Conservation (phyloP, 2,113 vertebrate genomes). For the Anolis carolinensis region DNA sequence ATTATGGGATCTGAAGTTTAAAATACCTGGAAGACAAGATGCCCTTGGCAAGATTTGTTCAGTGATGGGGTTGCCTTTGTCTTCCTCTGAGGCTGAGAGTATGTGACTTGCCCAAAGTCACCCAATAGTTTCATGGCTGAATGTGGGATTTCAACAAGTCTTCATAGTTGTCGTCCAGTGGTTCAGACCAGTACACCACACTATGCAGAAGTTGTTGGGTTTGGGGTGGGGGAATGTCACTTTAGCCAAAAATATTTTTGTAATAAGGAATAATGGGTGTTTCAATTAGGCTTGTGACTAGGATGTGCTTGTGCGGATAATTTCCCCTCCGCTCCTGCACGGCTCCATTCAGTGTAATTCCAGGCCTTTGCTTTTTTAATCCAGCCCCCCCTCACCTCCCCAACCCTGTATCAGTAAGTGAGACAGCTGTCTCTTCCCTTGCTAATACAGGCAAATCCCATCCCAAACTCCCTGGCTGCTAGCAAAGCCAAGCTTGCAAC, state of each 20-base stretch:
- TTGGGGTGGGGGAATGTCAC: no score
- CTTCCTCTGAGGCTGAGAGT: no score
- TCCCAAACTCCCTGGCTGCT: neutral
- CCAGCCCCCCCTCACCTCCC: neutral
- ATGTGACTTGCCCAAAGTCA: no score
- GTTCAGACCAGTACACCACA: neutral
- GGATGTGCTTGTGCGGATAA: neutral
- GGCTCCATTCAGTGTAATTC: conserved; percentile 12
- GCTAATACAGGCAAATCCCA: conserved; percentile 31
- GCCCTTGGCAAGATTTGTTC: no score
- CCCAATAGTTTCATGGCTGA: no score
- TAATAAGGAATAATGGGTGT: conserved; percentile 4
- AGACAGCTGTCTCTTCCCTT: conserved; percentile 21
- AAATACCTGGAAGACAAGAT: no score
- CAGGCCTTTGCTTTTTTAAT: conserved; percentile 8
- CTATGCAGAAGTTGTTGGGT: no score
- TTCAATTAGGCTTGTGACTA: conserved; percentile 21
- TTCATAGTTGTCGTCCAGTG: no score
- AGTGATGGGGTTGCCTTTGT: no score
- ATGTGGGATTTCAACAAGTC: no score
- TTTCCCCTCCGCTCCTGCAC: neutral
- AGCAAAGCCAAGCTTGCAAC: neutral
- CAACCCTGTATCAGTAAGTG: conserved; percentile 1
- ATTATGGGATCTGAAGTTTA: no score
- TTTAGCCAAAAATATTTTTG: neutral